Base-by-base conservation (phyloP, 2,888 invertebrate species). In the Automeris io region DNA sequence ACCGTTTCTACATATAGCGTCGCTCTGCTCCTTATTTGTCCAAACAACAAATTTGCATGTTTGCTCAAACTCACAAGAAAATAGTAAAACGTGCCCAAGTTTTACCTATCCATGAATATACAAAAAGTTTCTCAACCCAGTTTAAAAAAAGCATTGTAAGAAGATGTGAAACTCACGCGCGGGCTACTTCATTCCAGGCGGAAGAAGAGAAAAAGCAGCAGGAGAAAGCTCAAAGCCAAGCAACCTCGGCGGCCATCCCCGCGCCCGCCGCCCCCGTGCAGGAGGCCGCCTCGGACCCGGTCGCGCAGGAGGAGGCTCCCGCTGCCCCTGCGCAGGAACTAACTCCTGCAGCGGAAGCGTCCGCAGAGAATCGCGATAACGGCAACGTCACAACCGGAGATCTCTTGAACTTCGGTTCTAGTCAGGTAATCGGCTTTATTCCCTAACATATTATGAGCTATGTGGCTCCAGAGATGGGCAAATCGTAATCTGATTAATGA, bases 161-260 rank as follows among this genome's bases (percentile, higher is more conserved):
- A n/a, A n/a, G n/a, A n/a, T n/a, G n/a, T n/a, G n/a, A n/a, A n/a
- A n/a, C n/a, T n/a, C n/a, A n/a, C n/a, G n/a, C n/a, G n/a, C n/a
- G n/a, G n/a, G n/a, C n/a, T n/a, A 1, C 9, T 9, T 12, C 18
- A 19, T 22, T 37, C 18, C 57, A 78, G 74, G 79, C 78, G 2
- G 83, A 83, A 43, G 83, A 86, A 55, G 83, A 85, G 33, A 83
- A 82, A 49, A 82, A 78, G 49, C 65, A 71, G 29, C 68, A 75
- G 48, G 71, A 75, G 33, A 54, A 36, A 6, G 11, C 18, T 2
- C 29, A 19, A 8, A 23, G 75, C 12, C 47, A 18, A 9, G 5
- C 25, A 7, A 2, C 37, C 11, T 5, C 31, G 2, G 12, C 34
- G 3, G n/a, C 35, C n/a, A 13, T 21, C 3, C 5, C 39, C 18